Base-by-base conservation (phyloP, 2,797 vertebrate species). In the Parauchenoglanis punctatus region DNA sequence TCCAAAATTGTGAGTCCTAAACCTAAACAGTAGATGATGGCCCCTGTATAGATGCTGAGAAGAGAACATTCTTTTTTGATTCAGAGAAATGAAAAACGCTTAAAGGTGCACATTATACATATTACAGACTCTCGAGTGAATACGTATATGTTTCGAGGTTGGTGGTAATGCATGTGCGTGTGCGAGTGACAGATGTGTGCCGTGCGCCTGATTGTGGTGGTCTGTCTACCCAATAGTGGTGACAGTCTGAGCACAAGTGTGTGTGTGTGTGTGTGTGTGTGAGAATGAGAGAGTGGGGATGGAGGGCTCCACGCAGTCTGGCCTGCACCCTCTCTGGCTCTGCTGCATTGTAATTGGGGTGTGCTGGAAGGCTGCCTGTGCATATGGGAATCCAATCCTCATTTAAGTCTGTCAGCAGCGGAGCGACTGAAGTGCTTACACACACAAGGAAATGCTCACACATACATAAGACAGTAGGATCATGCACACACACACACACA, bases 281-380 rank as follows among this genome's bases (percentile, higher is more conserved):
- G 35, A 54, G 81, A 87, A 87, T 93, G 92, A 94, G 93, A 92
- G 86, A 87, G 85, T 91, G 88, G 92, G 94, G 93, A 91, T 92
- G 92, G 92, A 94, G 94, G 95, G 95, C 96, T 96, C 96, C 95
- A 92, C 87, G 87, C 93, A 93, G 95, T 95, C 95, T 96, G 94
- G 93, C 93, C 92, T 91, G 94, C 91, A 91, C 93, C 90, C 92
- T 94, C 94, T 95, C 92, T 95, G 94, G 94, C 94, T 94, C 92
- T 84, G 92, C 91, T 93, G 93, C 93, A 94, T 94, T 95, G 93
- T 95, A 96, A 96, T 96, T 96, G 95, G 95, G 93, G 95, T 93
- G 92, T 94, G 93, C 94, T 96, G 94, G 95, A 95, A 93, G 92
- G 85, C 91, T 92, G 94, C 95, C 95, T 92, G 87, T 91, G 91